A percentile compares a stretch with the other conserved stretches of the same genome.
phyloP scores from a whole-genome alignment of 2,113 vertebrate species.

The rat (Rattus norvegicus) region DNA sequence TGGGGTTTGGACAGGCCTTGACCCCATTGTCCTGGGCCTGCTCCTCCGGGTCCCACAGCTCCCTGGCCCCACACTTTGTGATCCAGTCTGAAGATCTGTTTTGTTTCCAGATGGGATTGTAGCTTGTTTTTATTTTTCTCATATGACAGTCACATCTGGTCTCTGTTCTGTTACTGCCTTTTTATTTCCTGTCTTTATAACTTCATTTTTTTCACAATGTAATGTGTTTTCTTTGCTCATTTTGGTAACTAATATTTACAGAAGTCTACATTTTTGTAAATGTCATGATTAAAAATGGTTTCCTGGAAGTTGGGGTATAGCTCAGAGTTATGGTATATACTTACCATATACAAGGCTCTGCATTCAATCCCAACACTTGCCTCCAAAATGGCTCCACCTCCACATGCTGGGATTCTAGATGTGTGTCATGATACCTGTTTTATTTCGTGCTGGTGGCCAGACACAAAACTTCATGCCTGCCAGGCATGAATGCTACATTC shows the following conservation, averaged over 20 bases:
- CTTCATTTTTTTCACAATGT: not conserved
- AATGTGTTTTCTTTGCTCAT: not conserved
- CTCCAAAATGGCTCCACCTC: not conserved
- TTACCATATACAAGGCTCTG: not conserved
- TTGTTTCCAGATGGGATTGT: not conserved
- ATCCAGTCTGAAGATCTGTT: not conserved
- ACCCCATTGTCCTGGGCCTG: no score
- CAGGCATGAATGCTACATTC: not conserved
- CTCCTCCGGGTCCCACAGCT: no score
- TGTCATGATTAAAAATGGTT: not conserved
- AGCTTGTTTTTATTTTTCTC: not conserved
- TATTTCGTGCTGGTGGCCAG: not conserved
- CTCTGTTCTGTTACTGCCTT: not conserved
- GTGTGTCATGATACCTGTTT: not conserved
- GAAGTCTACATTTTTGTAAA: not conserved
- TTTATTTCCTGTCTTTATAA: not conserved
- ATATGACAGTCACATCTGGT: not conserved
- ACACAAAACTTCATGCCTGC: not conserved
- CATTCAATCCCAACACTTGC: not conserved
- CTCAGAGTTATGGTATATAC: not conserved
- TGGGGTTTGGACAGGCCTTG: no score
- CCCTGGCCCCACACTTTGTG: not conserved
- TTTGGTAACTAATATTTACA: conserved; percentile 11
- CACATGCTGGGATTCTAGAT: not conserved
- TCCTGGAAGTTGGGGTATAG: not conserved